Percentiles rank a stretch among this genome's conserved stretches.
Evolutionary conservation across 2,888 invertebrate species (phyloP).

Genomic region (Drosophila fulvimacula): DNA sequence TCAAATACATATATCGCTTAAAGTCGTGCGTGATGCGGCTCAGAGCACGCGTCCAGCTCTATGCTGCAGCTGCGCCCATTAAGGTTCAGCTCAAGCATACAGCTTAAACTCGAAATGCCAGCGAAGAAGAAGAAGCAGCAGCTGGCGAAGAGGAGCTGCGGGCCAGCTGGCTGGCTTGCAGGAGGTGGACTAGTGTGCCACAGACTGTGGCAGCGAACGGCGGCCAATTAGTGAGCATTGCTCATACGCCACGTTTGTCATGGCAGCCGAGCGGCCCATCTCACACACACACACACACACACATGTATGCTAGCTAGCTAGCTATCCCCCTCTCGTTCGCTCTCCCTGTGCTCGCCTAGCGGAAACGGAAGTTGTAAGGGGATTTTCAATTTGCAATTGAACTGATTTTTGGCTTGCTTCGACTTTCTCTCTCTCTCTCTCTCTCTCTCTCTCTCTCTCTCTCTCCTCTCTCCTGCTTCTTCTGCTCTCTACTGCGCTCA

Average conservation of each 20-base stretch:
- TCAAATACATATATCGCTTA: background rate
- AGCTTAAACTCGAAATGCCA: slow-evolving; percentile 43
- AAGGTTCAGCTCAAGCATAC: slow-evolving; percentile 15
- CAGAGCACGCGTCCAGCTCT: background rate
- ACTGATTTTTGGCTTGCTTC: slow-evolving; percentile 78
- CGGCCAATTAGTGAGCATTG: slow-evolving; percentile 80
- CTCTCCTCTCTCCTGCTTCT: background rate
- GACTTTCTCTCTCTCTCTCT: background rate
- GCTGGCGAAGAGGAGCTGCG: background rate
- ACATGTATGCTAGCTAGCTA: background rate
- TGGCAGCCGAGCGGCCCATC: slow-evolving; percentile 53
- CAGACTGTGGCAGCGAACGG: slow-evolving; percentile 42
- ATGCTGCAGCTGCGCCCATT: slow-evolving; percentile 10
- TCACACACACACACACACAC: slow-evolving; percentile 8
- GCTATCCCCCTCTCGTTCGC: background rate
- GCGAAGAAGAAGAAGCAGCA: background rate
- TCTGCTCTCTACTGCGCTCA: slow-evolving; percentile 53
- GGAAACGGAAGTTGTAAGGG: slow-evolving; percentile 81
- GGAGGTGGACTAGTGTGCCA: slow-evolving; percentile 11
- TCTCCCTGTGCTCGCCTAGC: slow-evolving; percentile 50
- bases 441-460: background rate
- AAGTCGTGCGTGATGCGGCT: background rate
- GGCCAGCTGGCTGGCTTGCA: background rate
- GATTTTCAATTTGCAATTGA: slow-evolving; percentile 81
- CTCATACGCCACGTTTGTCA: slow-evolving; percentile 81